A percentile compares a stretch with the other conserved stretches of the same genome.
Conservation (phyloP, 1,140 invertebrate species). For the Sitodiplosis mosellana region DNA sequence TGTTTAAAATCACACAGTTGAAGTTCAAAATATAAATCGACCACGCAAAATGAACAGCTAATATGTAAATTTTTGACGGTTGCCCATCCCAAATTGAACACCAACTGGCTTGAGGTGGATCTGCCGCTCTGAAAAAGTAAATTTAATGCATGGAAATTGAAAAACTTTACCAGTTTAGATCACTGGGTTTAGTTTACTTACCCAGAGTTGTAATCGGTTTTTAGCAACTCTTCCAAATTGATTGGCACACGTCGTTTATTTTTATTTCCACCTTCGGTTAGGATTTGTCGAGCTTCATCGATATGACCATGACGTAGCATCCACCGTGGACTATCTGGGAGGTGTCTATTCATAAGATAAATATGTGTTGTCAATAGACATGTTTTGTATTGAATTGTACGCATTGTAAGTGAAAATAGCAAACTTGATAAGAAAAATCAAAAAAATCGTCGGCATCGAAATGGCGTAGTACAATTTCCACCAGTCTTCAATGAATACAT, state of each 20-base stretch:
- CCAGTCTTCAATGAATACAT: slow-evolving; percentile 24
- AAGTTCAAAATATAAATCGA: slow-evolving; percentile 24
- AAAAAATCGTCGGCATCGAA: slow-evolving; percentile 21
- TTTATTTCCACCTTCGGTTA: slow-evolving; percentile 18
- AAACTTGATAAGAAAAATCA: slow-evolving; percentile 24
- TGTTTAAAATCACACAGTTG: slow-evolving; percentile 26
- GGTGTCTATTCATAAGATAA: too few relatives aligned
- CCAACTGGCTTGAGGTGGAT: slow-evolving; percentile 15
- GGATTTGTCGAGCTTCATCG: slow-evolving; percentile 16
- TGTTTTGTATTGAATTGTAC: too few relatives aligned
- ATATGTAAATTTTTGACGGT: slow-evolving; percentile 14
- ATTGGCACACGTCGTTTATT: slow-evolving; percentile 23
- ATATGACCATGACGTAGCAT: slow-evolving; percentile 17
- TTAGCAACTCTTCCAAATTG: slow-evolving; percentile 11
- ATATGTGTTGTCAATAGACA: too few relatives aligned
- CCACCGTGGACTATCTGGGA: slow-evolving; percentile 26
- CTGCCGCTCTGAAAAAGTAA: neutral
- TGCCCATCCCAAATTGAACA: slow-evolving; percentile 15
- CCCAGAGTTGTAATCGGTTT: too few relatives aligned
- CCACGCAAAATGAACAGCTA: slow-evolving; percentile 19
- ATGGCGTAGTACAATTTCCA: slow-evolving; percentile 25
- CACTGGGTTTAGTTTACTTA: too few relatives aligned
- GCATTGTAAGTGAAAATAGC: slow-evolving; percentile 2
- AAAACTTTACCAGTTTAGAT: too few relatives aligned
- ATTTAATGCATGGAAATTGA: too few relatives aligned